phyloP scores from a whole-genome alignment of 2,888 invertebrate genomes.

The Macrosiphum euphorbiae region DNA sequence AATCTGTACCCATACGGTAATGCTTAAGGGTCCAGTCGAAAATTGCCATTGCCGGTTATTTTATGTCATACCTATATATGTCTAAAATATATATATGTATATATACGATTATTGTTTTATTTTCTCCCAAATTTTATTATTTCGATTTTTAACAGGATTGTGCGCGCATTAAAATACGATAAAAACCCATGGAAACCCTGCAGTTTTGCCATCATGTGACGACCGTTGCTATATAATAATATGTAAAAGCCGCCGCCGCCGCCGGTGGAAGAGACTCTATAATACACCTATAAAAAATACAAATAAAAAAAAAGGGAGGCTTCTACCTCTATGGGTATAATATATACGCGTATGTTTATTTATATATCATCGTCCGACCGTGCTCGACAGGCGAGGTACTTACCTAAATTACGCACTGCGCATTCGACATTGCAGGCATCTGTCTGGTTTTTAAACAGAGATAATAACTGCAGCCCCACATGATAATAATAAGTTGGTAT shows the following conservation, averaged over 20 bases:
- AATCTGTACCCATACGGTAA: not conserved
- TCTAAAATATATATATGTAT: no score
- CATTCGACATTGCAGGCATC: not conserved
- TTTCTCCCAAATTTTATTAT: not conserved
- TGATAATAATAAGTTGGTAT: not conserved
- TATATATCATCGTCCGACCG: not conserved
- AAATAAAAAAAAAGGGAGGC: not conserved
- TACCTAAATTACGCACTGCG: not conserved
- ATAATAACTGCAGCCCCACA: not conserved
- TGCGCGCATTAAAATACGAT: constrained; percentile 21
- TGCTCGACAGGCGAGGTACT: not conserved
- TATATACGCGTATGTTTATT: not conserved
- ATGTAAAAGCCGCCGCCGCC: not conserved
- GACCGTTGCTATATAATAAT: not conserved
- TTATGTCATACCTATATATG: not conserved
- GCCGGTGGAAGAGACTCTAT: not conserved
- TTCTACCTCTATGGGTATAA: not conserved
- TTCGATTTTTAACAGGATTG: not conserved
- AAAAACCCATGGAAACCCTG: not conserved
- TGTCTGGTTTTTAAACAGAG: not conserved
- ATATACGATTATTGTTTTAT: not conserved
- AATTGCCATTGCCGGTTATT: not conserved
- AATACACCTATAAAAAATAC: not conserved
- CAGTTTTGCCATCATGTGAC: not conserved
- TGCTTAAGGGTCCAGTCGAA: not conserved